phyloP scores from a whole-genome alignment of 2,797 vertebrate genomes.

The Betta splendens region DNA sequence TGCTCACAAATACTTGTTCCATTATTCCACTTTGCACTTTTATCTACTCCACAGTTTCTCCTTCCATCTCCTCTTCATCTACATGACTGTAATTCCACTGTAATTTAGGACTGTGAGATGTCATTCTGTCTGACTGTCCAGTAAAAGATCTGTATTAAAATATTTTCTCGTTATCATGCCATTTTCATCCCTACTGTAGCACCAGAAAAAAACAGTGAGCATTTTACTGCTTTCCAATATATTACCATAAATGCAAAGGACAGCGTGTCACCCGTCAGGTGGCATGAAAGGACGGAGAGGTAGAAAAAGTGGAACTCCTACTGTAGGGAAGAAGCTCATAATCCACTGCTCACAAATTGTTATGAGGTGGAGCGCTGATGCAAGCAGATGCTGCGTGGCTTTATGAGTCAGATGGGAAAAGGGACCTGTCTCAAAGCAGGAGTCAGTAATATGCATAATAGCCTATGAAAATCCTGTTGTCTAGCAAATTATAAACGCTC shows the following conservation, averaged over 20 bases:
- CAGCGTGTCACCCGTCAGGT: slow-evolving; percentile 28
- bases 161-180: too few relatives aligned
- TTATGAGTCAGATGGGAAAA: slow-evolving; percentile 57
- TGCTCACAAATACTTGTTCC: background rate
- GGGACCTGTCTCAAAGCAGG: slow-evolving; percentile 45
- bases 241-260: slow-evolving; percentile 25
- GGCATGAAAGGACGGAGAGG: slow-evolving; percentile 26
- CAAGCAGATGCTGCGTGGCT: slow-evolving; percentile 61
- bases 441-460: slow-evolving; percentile 49
- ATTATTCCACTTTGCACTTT: background rate
- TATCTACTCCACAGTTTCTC: background rate
- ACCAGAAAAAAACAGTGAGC: slow-evolving; percentile 3
- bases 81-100: too few relatives aligned
- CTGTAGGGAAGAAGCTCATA: slow-evolving; percentile 70
- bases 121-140: too few relatives aligned
- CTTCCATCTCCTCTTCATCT: background rate
- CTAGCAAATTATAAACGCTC: background rate
- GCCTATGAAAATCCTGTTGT: slow-evolving; percentile 11
- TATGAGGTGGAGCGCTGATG: slow-evolving; percentile 73
- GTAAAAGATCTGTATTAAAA: too few relatives aligned
- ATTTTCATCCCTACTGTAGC: too few relatives aligned
- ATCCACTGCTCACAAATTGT: slow-evolving; percentile 78
- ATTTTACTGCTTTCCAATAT: slow-evolving; percentile 27
- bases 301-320: slow-evolving; percentile 56
- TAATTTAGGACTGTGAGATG: too few relatives aligned